Evolutionary conservation across 2,888 invertebrate genomes (phyloP), one percentile per base, ranked within the genome.

Genomic region (Patella depressa): DNA sequence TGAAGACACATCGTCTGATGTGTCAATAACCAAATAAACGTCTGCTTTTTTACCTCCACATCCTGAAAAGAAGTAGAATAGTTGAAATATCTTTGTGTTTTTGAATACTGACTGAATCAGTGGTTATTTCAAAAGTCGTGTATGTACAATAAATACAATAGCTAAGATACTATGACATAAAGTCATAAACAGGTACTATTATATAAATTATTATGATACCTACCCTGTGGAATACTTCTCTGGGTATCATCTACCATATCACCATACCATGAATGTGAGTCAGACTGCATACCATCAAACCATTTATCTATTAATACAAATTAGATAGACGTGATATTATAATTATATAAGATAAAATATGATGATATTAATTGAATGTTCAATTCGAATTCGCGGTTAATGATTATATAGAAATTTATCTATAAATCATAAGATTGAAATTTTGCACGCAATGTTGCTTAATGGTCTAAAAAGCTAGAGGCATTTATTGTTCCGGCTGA

Each of bases 41-140:
- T 81, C 81, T 9, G 81, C 80, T 0, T 79, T 77, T 53, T 81
- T 81, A 5, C 79, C 80, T 17, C 79, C 77, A 72, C 81, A 81
- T 14, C 79, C 78, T 80, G 73, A 24, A 57, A 53, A 17, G 29
- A 73, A 53, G 3, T 12, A 65, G 7, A 65, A 19, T 2, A 24
- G 71, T 11, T 71, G 9, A 65, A 65, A 65, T 5, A 19, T 11
- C 9, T 2, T 59, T 7, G 45, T 45, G 9, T 45, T 45, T 45
- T 45, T 45, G 45, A 45, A 45, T 45, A 45, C 45, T 7, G 7
- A 34, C 34, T 5, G 4, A 34, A 34, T 34, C 34, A 34, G 3
- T 5, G 34, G 3, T 34, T 34, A 34, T 34, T 34, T 34, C 34
- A 5, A 34, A 34, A 34, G 34, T 34, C 0, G 34, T 34, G 34